Evolutionary conservation across 2,797 vertebrate genomes (phyloP), one percentile per base, ranked within the genome.

Genomic region (Spondyliosoma cantharus): DNA sequence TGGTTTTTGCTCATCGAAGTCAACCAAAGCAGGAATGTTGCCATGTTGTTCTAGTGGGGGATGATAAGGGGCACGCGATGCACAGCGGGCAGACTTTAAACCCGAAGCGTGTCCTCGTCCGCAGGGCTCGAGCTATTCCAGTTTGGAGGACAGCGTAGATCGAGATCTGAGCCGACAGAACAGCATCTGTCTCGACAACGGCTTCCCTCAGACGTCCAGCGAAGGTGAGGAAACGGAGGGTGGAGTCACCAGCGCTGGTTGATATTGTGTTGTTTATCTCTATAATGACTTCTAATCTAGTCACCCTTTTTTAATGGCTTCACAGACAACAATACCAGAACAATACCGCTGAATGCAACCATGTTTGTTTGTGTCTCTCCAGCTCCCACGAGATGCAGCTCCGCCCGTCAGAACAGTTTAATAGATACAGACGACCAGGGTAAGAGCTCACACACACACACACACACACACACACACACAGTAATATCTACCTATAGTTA

Each of bases 61-160:
- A 1, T 2, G 24, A 53, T 17, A n/a, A 24, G 6, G 58, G 2
- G 6, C 14, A 2, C 3, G 22, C 14, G 2, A 48, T 42, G 25
- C 9, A 2, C 7, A 0, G 1, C 6, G 15, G 22, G 24, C 42
- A 22, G 59, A 7, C 69, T 29, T 24, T 32, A 48, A 48, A 74
- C 46, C 52, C 32, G 66, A 25, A 27, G 46, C 46, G 1, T 76
- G 27, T 70, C 22, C 22, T 75, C 7, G 15, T 81, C 56, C 59
- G 0, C 83, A 97, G 96, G 69, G 78, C 42, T 94, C 85, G 1
- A 94, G 90, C 73, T 86, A 85, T 19, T 94, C 90, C 0, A 94
- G 94, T 84, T 42, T 85, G 5, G 95, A 96, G 13, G 93, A 94
- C 37, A 74, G 69, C 27, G 0, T 45, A 0, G 85, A 86, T 37